These are phyloP conservation scores for Brachyhypopomus gauderio DNA, from an alignment of 2,113 vertebrate species.

Conservation along the genomic window DNA sequence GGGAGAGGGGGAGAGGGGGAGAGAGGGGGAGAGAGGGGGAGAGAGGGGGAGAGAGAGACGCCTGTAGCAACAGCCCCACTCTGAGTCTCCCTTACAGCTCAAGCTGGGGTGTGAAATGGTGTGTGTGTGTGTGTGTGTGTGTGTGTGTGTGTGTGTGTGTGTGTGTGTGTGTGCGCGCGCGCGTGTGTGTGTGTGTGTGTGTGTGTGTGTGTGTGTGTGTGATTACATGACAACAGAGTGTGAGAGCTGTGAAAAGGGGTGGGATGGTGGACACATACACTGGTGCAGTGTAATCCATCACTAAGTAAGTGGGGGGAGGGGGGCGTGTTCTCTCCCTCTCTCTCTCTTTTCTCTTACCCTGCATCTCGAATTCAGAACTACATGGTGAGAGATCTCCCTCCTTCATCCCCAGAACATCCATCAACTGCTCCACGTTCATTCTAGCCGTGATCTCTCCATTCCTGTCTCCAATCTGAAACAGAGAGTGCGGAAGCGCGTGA, in stretches of 20 bases:
- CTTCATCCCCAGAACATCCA: conserved; percentile 78
- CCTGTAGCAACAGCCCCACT: background rate
- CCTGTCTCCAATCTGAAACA: conserved; percentile 85
- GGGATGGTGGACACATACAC: background rate
- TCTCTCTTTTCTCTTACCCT: conserved; percentile 75
- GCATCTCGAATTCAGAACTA: conserved; percentile 86
- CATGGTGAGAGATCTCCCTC: conserved; percentile 73
- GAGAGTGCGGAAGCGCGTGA: background rate
- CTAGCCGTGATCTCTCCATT: conserved; percentile 86
- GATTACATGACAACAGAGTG: background rate
- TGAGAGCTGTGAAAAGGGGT: conserved; percentile 19
- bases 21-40: background rate
- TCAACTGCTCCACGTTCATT: conserved; percentile 85
- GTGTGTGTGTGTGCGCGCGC: background rate
- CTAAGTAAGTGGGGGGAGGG: too few species aligned
- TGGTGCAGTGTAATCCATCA: too few species aligned
- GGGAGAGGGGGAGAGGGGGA: background rate
- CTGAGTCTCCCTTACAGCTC: background rate
- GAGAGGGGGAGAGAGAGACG: background rate
- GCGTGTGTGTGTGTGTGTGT: background rate
- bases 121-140: background rate
- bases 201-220: background rate
- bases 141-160: background rate
- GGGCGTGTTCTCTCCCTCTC: background rate
- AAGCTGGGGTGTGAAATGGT: conserved; percentile 16